Evolutionary conservation across 2,113 vertebrate species (phyloP).

Genomic region (Cryptoleucopteryx plumbea): DNA sequence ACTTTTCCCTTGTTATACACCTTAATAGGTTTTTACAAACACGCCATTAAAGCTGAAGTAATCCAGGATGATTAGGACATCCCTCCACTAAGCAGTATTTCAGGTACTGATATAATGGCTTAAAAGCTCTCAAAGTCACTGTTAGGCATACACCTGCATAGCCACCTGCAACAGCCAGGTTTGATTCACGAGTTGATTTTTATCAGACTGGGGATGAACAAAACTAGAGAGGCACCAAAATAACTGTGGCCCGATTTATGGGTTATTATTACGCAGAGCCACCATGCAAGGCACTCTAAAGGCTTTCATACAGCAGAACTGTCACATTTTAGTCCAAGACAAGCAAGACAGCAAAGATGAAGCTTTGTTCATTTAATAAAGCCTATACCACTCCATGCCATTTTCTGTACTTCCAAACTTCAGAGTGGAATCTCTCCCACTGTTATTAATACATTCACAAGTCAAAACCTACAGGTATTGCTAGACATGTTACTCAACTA

Average conservation of each 20-base stretch:
- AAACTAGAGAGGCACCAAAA: neutral
- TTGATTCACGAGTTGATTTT: fast-evolving
- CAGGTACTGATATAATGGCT: neutral
- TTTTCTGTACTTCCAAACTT: neutral
- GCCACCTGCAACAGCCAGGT: neutral
- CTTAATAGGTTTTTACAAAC: neutral
- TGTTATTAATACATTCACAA: neutral
- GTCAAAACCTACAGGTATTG: neutral
- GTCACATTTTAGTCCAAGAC: neutral
- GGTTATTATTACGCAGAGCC: neutral
- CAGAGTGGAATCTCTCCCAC: no score
- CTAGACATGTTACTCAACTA: fast-evolving
- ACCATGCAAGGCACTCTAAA: neutral
- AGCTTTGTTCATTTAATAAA: neutral
- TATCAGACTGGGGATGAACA: neutral
- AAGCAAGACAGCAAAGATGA: neutral
- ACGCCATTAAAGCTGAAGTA: neutral
- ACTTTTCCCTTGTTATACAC: neutral
- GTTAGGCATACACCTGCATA: neutral
- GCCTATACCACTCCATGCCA: neutral
- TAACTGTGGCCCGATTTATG: fast-evolving
- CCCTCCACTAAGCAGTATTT: neutral
- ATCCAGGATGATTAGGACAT: neutral
- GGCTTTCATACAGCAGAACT: fast-evolving
- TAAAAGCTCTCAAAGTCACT: neutral